Percentiles rank a stretch among this genome's conserved stretches.
phyloP scores from a whole-genome alignment of 2,797 vertebrate genomes.

The Chaunax sp. region DNA sequence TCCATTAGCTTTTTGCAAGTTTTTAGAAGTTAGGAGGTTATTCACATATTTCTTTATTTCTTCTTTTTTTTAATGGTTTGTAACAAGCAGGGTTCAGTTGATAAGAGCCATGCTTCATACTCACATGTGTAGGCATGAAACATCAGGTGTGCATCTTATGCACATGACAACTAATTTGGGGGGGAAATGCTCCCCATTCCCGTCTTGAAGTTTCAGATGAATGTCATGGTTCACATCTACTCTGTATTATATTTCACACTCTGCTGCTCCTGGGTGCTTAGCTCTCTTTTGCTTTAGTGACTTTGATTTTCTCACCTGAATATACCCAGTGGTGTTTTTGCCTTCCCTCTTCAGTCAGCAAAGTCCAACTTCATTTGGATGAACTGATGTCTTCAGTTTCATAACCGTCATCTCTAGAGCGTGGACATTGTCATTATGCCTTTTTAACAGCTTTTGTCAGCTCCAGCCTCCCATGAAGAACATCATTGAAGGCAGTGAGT shows the following conservation, averaged over 20 bases:
- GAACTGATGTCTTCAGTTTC: conserved; percentile 31
- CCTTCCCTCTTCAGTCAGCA: conserved; percentile 30
- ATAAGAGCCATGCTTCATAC: too few relatives aligned
- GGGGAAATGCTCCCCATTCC: too few relatives aligned
- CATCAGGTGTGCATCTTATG: conserved; percentile 11
- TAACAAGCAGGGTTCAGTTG: neutral
- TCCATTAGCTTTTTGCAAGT: neutral
- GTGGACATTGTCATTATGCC: conserved; percentile 2
- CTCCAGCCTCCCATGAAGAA: conserved; percentile 4
- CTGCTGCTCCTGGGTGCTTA: conserved; percentile 39
- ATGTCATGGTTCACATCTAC: neutral
- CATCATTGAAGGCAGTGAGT: conserved; percentile 14
- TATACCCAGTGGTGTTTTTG: conserved; percentile 27
- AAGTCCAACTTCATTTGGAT: conserved; percentile 34
- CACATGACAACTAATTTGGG: too few relatives aligned
- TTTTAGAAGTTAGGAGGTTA: neutral
- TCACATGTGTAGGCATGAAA: too few relatives aligned
- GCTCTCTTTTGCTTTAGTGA: conserved; percentile 47
- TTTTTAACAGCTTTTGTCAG: conserved; percentile 13
- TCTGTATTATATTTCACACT: conserved; percentile 28
- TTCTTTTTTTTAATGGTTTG: neutral
- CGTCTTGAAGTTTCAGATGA: too few relatives aligned
- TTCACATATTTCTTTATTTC: neutral
- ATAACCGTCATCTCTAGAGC: conserved; percentile 10
- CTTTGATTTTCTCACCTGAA: conserved; percentile 43